Percentiles rank a stretch among this genome's conserved stretches.
Conservation (phyloP, 2,113 vertebrate genomes). For the Ceratotherium simum region DNA sequence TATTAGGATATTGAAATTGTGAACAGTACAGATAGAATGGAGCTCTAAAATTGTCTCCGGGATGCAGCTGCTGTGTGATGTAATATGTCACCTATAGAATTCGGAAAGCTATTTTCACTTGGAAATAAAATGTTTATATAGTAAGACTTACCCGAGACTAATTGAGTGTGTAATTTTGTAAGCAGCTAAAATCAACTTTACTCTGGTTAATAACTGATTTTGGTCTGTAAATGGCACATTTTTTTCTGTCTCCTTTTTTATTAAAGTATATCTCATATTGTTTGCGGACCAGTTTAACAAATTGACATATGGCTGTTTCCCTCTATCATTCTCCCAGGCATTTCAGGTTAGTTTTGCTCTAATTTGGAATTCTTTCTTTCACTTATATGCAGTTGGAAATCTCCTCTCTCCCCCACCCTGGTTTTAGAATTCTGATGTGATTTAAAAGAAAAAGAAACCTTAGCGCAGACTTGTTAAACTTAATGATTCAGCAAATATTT, state of each 20-base stretch:
- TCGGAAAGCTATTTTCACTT: neutral
- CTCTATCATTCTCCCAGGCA: neutral
- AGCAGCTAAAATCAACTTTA: neutral
- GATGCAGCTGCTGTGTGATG: neutral
- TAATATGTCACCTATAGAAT: neutral
- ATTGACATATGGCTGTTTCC: neutral
- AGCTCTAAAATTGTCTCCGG: neutral
- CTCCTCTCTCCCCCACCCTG: neutral
- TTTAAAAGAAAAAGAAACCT: neutral
- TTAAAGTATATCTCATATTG: neutral
- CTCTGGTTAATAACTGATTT: neutral
- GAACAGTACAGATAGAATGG: slow-evolving; percentile 11
- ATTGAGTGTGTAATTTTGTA: neutral
- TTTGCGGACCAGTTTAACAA: neutral
- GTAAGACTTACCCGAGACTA: neutral
- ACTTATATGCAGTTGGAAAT: neutral
- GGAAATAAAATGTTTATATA: neutral
- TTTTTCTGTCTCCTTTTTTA: neutral
- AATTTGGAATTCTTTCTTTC: slow-evolving; percentile 6
- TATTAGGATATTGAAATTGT: slow-evolving; percentile 50
- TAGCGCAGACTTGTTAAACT: neutral
- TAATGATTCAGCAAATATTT: neutral
- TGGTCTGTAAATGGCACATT: neutral
- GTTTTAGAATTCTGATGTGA: neutral
- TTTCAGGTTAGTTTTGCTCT: slow-evolving; percentile 14